Percentiles rank a stretch among this genome's conserved stretches.
Conservation (phyloP, 2,888 invertebrate species). For the Myopa tessellatipennis region DNA sequence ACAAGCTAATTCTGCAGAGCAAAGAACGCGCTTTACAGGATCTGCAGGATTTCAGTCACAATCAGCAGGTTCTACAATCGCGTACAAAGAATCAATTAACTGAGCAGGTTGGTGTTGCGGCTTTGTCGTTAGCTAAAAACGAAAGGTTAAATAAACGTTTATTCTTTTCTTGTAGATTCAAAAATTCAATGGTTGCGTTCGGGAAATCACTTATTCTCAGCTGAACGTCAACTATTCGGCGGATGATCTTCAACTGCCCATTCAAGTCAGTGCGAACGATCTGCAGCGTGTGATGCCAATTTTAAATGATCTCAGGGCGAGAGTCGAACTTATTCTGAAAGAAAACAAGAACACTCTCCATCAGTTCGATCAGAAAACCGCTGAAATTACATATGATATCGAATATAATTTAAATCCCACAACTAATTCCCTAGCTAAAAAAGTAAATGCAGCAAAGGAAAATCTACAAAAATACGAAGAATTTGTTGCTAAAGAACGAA, state of each 20-base stretch:
- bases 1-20: slow-evolving; percentile 52
- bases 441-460: slow-evolving; percentile 40
- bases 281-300: slow-evolving; percentile 45
- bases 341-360: slow-evolving; percentile 31
- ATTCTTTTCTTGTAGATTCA: slow-evolving; percentile 43
- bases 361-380: slow-evolving; percentile 36
- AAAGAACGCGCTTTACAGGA: slow-evolving; percentile 54
- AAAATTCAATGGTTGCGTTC: slow-evolving; percentile 53
- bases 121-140: not conserved
- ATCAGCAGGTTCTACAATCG: slow-evolving; percentile 57
- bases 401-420: slow-evolving; percentile 38
- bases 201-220: slow-evolving; percentile 52
- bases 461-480: slow-evolving; percentile 43
- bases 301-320: slow-evolving; percentile 32
- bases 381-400: slow-evolving; percentile 34
- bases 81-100: slow-evolving; percentile 56
- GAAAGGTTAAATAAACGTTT: not conserved
- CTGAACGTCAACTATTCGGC: slow-evolving; percentile 45
- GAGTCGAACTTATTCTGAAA: slow-evolving; percentile 25
- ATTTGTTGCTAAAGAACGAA: slow-evolving; percentile 37
- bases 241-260: slow-evolving; percentile 50
- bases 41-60: slow-evolving; percentile 53
- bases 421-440: slow-evolving; percentile 36
- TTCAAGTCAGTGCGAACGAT: slow-evolving; percentile 47
- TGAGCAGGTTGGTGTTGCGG: slow-evolving; percentile 50